Conservation (phyloP, 2,888 invertebrate genomes). For the Agrotis ipsilon region DNA sequence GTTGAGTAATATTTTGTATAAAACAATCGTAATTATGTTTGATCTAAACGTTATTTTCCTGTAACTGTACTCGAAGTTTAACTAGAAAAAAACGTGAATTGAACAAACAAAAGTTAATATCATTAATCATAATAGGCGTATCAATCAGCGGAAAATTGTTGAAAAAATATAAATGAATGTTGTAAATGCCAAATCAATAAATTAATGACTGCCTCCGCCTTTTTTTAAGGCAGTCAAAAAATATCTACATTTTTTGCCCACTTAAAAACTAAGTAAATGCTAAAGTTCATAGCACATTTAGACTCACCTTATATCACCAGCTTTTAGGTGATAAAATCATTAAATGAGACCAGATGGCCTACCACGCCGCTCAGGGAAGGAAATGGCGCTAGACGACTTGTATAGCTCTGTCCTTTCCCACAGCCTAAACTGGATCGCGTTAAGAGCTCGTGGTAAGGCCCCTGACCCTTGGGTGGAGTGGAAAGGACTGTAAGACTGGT, state of each 20-base stretch:
- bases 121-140: slow-evolving; percentile 26
- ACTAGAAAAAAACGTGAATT: slow-evolving; percentile 36
- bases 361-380: too few species aligned
- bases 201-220: neutral
- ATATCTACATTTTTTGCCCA: neutral
- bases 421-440: too few species aligned
- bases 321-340: too few species aligned
- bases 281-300: too few species aligned
- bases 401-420: too few species aligned
- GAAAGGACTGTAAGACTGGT: too few species aligned
- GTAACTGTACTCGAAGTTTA: slow-evolving; percentile 9
- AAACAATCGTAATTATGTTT: slow-evolving; percentile 26
- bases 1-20: slow-evolving; percentile 5
- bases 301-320: too few species aligned
- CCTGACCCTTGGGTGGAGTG: too few species aligned
- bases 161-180: neutral
- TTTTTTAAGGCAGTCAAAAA: neutral
- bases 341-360: too few species aligned
- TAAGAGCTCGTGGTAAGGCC: too few species aligned
- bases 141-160: slow-evolving; percentile 8
- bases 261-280: neutral
- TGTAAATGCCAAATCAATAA: slow-evolving; percentile 9
- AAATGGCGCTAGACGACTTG: too few species aligned
- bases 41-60: slow-evolving; percentile 22
- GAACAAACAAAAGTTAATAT: slow-evolving; percentile 16